Percentiles rank a stretch among this genome's conserved stretches.
phyloP scores from a whole-genome alignment of 37 sponge, comb jelly and placozoan species.

The Cliona cf. orientalis region DNA sequence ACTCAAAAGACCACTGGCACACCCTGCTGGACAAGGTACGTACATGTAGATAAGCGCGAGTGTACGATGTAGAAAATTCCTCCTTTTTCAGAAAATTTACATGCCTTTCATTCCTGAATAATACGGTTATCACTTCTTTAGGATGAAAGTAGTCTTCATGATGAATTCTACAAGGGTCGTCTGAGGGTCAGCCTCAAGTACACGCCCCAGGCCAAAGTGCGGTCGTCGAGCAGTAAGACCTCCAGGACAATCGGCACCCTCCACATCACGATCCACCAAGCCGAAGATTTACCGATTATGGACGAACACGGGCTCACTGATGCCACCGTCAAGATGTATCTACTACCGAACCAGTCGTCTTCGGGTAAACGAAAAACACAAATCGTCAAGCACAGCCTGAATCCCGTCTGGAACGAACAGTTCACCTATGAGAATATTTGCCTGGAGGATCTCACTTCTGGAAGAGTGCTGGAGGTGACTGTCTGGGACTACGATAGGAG shows the following conservation, averaged over 20 bases:
- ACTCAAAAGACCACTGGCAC: constrained; percentile 54
- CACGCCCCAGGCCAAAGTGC: neutral
- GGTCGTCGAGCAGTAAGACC: neutral
- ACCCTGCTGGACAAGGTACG: constrained; percentile 67
- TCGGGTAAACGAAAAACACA: constrained; percentile 55
- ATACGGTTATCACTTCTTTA: too few species aligned
- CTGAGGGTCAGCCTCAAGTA: neutral
- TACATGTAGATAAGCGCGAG: too few species aligned
- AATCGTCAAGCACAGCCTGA: constrained; percentile 52
- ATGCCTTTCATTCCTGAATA: too few species aligned
- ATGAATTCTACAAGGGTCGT: neutral
- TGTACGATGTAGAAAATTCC: too few species aligned
- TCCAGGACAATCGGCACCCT: constrained; percentile 8
- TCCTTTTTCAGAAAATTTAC: too few species aligned
- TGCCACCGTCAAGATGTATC: constrained; percentile 51
- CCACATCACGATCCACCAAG: constrained; percentile 40
- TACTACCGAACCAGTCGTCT: constrained; percentile 48
- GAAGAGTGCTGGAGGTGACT: constrained; percentile 65
- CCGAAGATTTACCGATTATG: constrained; percentile 30
- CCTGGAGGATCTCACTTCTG: constrained; percentile 43
- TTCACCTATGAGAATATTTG: constrained; percentile 41
- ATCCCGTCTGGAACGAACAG: constrained; percentile 71
- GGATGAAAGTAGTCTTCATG: neutral
- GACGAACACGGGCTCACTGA: constrained; percentile 8
- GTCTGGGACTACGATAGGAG: constrained; percentile 59